Evolutionary conservation across 2,113 vertebrate genomes (phyloP).

Genomic region (Ceratotherium simum): DNA sequence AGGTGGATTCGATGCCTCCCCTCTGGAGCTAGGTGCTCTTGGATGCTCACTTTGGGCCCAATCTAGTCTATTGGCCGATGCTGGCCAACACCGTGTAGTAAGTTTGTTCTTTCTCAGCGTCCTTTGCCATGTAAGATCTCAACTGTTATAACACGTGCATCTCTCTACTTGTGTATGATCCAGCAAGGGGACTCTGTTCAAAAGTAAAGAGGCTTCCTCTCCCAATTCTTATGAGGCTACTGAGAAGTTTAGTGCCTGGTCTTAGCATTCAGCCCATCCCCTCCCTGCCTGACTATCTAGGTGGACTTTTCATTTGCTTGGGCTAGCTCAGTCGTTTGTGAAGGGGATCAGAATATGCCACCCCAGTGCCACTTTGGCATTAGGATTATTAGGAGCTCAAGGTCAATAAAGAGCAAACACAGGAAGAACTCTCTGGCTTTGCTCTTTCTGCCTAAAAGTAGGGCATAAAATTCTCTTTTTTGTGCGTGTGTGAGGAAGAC

Average conservation of each 20-base stretch:
- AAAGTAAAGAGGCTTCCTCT: background rate
- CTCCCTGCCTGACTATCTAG: background rate
- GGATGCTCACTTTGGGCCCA: background rate
- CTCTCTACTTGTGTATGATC: background rate
- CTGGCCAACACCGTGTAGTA: background rate
- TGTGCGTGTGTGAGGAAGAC: too few species aligned
- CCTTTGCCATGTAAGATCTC: background rate
- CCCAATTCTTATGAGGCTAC: background rate
- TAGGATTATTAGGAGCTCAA: background rate
- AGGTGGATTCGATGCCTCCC: background rate
- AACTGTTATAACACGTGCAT: background rate
- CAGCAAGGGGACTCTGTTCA: background rate
- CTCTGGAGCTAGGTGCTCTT: fast-evolving
- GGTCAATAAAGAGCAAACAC: background rate
- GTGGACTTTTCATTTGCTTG: background rate
- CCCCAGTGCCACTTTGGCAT: background rate
- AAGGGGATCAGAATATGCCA: background rate
- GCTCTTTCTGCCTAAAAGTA: background rate
- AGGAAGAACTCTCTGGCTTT: background rate
- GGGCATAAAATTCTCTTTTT: background rate
- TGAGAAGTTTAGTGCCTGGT: background rate
- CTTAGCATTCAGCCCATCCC: background rate
- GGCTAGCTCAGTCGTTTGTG: background rate
- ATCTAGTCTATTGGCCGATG: background rate
- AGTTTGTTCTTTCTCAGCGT: too few species aligned